A percentile compares a stretch with the other conserved stretches of the same genome.
phyloP scores from a whole-genome alignment of 2,113 vertebrate genomes.

The Suricata suricatta region DNA sequence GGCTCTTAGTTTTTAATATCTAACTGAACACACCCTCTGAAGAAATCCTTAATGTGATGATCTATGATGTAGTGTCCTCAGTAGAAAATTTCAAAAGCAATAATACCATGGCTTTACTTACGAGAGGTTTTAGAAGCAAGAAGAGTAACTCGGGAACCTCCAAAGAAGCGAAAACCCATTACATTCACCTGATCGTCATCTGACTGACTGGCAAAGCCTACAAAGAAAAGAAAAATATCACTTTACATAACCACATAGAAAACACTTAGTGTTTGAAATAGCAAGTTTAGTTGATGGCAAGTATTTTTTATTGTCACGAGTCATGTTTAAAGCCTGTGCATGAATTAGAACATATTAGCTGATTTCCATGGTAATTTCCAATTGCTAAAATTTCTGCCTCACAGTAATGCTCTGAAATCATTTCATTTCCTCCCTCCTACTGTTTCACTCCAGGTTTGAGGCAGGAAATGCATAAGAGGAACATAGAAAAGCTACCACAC shows the following conservation, averaged over 20 bases:
- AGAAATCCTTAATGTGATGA: background rate
- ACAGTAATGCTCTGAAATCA: background rate
- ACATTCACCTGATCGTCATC: conserved; percentile 92
- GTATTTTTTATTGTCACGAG: background rate
- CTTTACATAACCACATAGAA: background rate
- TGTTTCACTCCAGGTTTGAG: background rate
- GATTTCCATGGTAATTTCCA: background rate
- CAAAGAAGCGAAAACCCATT: conserved; percentile 92
- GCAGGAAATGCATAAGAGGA: background rate
- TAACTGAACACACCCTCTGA: background rate
- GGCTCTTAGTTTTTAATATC: background rate
- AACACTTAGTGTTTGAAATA: background rate
- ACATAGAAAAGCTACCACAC: background rate
- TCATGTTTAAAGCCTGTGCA: background rate
- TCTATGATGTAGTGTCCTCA: background rate
- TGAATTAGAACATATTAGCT: background rate
- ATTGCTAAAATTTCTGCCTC: background rate
- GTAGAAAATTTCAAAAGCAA: background rate
- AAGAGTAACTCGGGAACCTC: conserved; percentile 91
- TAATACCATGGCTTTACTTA: conserved; percentile 85
- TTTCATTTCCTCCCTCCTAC: background rate
- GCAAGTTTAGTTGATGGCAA: background rate
- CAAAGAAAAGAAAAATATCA: conserved; percentile 56
- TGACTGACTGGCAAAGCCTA: conserved; percentile 90
- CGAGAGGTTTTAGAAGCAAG: conserved; percentile 97